A percentile compares a stretch with the other conserved stretches of the same genome.
Evolutionary conservation across 2,797 vertebrate species (phyloP).

Genomic region (Percopsis omiscomaycus): DNA sequence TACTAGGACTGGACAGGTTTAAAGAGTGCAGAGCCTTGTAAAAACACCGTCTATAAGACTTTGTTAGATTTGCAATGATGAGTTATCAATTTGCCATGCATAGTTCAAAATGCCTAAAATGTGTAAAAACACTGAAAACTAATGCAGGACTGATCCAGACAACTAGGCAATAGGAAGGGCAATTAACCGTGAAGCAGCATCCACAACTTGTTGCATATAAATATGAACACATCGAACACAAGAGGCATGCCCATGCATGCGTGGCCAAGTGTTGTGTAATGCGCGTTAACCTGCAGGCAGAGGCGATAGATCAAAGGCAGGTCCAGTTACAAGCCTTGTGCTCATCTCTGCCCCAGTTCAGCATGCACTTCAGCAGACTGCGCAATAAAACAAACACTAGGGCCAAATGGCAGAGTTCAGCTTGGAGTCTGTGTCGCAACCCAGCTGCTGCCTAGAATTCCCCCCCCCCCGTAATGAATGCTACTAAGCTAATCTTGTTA

Average conservation of each 20-base stretch:
- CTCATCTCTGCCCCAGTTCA: constrained; percentile 25
- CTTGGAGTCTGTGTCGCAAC: constrained; percentile 30
- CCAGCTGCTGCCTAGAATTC: background rate
- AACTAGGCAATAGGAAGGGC: constrained; percentile 60
- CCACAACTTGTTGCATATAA: constrained; percentile 64
- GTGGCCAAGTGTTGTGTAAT: constrained; percentile 44
- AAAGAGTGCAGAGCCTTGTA: constrained; percentile 42
- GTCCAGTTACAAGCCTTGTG: constrained; percentile 23
- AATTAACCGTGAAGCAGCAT: constrained; percentile 56
- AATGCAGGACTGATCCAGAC: constrained; percentile 61
- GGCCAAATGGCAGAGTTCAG: constrained; percentile 56
- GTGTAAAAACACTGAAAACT: constrained; percentile 12
- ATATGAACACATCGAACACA: constrained; percentile 49
- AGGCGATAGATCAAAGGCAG: constrained; percentile 21
- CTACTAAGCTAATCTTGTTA: no score
- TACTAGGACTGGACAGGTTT: constrained; percentile 70
- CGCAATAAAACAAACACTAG: constrained; percentile 51
- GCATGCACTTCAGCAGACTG: constrained; percentile 49
- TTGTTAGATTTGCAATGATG: constrained; percentile 22
- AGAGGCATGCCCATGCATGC: constrained; percentile 58
- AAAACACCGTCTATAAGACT: constrained; percentile 34
- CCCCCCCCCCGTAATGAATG: no score
- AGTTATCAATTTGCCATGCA: constrained; percentile 13
- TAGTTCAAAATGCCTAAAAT: background rate
- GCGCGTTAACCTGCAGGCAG: constrained; percentile 64